Evolutionary conservation across 1,140 invertebrate species (phyloP), one percentile per base, ranked within the genome.

Genomic region (Pseudomyrmex gracilis): DNA sequence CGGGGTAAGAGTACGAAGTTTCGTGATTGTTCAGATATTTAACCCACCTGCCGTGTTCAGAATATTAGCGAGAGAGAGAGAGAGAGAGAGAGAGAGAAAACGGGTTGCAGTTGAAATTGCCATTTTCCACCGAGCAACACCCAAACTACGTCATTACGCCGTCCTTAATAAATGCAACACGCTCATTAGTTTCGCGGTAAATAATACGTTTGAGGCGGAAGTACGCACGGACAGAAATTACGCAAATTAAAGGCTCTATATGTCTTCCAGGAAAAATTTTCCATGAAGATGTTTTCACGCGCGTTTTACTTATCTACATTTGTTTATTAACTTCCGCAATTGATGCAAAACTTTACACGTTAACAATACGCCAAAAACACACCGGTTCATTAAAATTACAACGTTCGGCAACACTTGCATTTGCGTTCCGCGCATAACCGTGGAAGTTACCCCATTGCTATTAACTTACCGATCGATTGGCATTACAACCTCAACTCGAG

Each of bases 11-110:
- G 70, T 55, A 71, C n/a, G 17, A 71, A 85, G 74, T 76, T 87
- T 57, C 83, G 47, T 82, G 83, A 78, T 87, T 53, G 82, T 87
- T 78, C 67, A 17, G 82, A 49, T 70, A 74, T 87, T 86, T 80
- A 87, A 80, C 34, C 15, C 17, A 47, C 55, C 73, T 58, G 15
- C 61, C 24, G 13, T 68, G 47, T 47, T 57, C 57, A 7, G 57
- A 68, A 86, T 83, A 70, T n/a, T 43, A 70, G 55, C 55, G 5
- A 49, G 47, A 34, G 34, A 34, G 34, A 34, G 7, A 34, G 34
- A 34, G 58, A 4, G 49, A 55, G 47, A 34, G 34, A 34, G 7
- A 34, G 34, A 34, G 58, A 4, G 49, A 55, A 24, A 34, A 63
- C 17, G 22, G n/a, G 22, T 34, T 64, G 55, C 8, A 64, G 24